A percentile compares a stretch with the other conserved stretches of the same genome.
Evolutionary conservation across 2,888 invertebrate species (phyloP).

Genomic region (Osedax frankpressi): DNA sequence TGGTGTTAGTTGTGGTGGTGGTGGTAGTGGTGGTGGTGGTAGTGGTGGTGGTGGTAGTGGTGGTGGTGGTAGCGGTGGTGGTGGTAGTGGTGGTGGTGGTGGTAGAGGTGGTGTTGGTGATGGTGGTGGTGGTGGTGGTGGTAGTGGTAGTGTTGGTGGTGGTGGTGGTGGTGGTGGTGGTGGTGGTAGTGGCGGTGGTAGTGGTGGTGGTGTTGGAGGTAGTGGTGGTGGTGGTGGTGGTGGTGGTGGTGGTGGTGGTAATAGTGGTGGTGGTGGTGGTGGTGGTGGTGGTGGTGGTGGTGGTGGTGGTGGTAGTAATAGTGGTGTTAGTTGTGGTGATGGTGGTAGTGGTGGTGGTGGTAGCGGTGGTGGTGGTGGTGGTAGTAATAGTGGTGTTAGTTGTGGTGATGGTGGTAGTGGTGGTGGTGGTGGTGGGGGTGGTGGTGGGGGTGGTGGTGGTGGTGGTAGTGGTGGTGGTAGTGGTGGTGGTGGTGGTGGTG

Average conservation of each 20-base stretch:
- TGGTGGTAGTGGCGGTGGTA: background rate
- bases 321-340: background rate
- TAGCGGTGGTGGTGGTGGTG: background rate
- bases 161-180: background rate
- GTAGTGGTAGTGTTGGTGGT: background rate
- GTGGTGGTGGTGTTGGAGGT: too few species aligned
- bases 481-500: background rate
- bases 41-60: background rate
- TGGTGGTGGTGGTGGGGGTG: background rate
- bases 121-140: background rate
- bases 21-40: background rate
- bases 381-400: background rate
- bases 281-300: background rate
- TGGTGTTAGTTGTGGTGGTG: background rate
- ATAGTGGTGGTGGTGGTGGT: background rate
- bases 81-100: background rate
- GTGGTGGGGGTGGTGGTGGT: background rate
- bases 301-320: background rate
- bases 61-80: background rate
- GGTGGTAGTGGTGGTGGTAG: background rate
- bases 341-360: background rate
- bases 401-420: background rate
- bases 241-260: too few species aligned
- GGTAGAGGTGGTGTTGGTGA: background rate
- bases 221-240: background rate